Evolutionary conservation across 2,113 vertebrate species (phyloP).

Genomic region (Rhizomys pruinosus): DNA sequence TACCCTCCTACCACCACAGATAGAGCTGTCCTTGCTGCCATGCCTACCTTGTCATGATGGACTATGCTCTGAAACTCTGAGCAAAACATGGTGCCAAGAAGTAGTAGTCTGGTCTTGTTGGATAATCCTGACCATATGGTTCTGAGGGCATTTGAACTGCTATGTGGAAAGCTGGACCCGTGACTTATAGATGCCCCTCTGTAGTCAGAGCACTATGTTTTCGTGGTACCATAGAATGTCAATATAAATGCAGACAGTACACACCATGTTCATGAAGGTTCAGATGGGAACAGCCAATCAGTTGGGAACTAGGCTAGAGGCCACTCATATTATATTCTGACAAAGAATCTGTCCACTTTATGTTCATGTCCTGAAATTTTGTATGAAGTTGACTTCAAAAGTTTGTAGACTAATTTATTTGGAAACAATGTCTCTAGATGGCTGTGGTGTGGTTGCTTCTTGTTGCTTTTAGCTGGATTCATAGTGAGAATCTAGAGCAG

Average conservation of each 20-base stretch:
- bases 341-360: background rate
- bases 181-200: background rate
- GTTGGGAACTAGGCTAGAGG: background rate
- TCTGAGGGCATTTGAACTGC: background rate
- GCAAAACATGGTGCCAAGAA: background rate
- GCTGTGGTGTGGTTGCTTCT: background rate
- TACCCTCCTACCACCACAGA: too few relatives aligned
- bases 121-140: background rate
- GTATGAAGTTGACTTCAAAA: background rate
- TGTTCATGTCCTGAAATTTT: background rate
- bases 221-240: too few relatives aligned
- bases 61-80: background rate
- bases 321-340: background rate
- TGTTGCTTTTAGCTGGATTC: background rate
- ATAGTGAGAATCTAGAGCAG: background rate
- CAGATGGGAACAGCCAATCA: background rate
- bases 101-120: accelerated
- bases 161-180: background rate
- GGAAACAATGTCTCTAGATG: background rate
- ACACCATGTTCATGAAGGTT: background rate
- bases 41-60: background rate
- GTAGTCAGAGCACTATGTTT: background rate
- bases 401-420: background rate
- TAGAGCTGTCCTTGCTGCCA: too few relatives aligned
- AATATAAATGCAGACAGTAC: background rate